Conservation (phyloP, 1,140 invertebrate species). For the Cardiocondyla obscurior region DNA sequence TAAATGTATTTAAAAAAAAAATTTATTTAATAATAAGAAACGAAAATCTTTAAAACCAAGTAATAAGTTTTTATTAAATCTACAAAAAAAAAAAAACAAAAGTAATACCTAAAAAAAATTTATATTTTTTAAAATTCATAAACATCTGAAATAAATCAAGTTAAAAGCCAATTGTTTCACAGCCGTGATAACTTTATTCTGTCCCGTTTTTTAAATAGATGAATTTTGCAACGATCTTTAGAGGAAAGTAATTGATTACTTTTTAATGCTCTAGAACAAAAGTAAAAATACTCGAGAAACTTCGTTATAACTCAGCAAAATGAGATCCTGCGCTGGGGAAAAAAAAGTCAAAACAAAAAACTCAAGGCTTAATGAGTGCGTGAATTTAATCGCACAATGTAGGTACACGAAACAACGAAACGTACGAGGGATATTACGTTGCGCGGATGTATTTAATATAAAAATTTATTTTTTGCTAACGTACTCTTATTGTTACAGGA, state of each 20-base stretch:
- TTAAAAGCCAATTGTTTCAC: neutral
- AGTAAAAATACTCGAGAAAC: neutral
- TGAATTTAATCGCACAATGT: neutral
- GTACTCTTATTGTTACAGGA: constrained; percentile 74
- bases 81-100: neutral
- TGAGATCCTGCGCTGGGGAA: neutral
- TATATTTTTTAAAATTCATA: too few species aligned
- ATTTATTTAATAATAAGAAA: too few species aligned
- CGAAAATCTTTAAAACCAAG: neutral
- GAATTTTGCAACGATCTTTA: neutral
- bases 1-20: neutral
- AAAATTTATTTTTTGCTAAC: neutral
- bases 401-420: neutral
- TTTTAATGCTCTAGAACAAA: neutral
- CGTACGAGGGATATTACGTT: neutral
- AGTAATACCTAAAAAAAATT: neutral
- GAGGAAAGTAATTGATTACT: neutral
- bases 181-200: neutral
- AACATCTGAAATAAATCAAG: too few species aligned
- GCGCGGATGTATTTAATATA: constrained; percentile 1
- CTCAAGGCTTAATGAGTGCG: neutral
- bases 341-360: too few species aligned
- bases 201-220: neutral
- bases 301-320: neutral
- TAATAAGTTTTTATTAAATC: neutral